phyloP scores from a whole-genome alignment of 1,140 invertebrate genomes.

The Lordiphosa clarofinis region DNA sequence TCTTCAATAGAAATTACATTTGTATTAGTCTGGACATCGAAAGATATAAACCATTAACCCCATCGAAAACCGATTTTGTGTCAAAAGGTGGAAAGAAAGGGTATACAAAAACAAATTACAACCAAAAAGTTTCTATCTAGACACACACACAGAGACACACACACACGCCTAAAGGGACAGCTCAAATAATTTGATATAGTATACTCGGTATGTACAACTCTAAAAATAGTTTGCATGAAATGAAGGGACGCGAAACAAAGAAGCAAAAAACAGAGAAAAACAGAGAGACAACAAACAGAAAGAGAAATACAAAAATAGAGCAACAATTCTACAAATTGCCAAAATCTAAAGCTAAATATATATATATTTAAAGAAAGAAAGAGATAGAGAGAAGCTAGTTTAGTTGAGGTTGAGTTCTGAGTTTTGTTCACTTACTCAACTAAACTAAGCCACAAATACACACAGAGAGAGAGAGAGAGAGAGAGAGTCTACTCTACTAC shows the following conservation, averaged over 20 bases:
- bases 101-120: no score
- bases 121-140: not conserved
- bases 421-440: no score
- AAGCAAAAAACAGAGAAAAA: no score
- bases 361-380: constrained; percentile 5
- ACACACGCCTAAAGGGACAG: not conserved
- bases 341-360: constrained; percentile 1
- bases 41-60: no score
- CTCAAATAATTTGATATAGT: constrained; percentile 1
- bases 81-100: no score
- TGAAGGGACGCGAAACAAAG: no score
- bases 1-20: no score
- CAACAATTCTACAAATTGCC: not conserved
- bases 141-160: not conserved
- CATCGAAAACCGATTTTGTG: no score
- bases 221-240: no score
- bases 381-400: constrained; percentile 3
- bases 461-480: constrained; percentile 14
- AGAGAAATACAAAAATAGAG: constrained; percentile 1
- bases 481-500: constrained; percentile 23
- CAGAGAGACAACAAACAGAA: not conserved
- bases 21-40: no score
- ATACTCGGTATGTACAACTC: constrained; percentile 3
- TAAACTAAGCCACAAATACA: no score
- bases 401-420: not conserved